Conservation (phyloP, 2,888 invertebrate species). For the Syrphus vitripennis region DNA sequence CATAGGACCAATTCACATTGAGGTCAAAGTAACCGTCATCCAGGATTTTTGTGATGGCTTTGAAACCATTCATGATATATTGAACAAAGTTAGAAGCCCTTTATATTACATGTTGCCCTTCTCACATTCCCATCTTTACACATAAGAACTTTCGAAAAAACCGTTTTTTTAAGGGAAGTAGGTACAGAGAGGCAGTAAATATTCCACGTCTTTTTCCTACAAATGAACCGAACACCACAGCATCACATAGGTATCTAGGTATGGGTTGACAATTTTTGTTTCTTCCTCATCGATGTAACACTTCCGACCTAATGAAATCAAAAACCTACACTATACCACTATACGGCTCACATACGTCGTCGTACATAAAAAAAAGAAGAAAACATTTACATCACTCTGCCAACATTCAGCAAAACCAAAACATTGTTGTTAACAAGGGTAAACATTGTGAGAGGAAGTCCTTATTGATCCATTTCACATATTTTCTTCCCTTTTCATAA, state of each 20-base stretch:
- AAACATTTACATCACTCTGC: neutral
- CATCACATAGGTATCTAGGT: neutral
- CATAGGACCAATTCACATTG: too few relatives aligned
- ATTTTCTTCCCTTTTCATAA: neutral
- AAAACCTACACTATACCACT: neutral
- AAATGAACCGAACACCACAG: too few relatives aligned
- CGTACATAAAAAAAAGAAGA: neutral
- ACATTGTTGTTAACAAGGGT: conserved; percentile 13
- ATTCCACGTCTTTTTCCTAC: neutral
- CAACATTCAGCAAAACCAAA: conserved; percentile 9
- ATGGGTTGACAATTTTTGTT: neutral
- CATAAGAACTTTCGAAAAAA: too few relatives aligned
- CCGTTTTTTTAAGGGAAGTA: too few relatives aligned
- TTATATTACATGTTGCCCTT: too few relatives aligned
- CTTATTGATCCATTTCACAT: conserved; percentile 11
- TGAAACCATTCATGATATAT: too few relatives aligned
- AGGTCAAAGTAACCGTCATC: too few relatives aligned
- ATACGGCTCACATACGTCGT: too few relatives aligned
- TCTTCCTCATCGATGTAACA: neutral
- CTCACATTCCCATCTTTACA: too few relatives aligned
- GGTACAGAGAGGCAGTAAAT: too few relatives aligned
- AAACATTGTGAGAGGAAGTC: conserved; percentile 13
- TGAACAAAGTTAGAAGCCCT: too few relatives aligned
- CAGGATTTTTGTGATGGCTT: too few relatives aligned
- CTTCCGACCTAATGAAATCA: neutral